Percentiles rank a stretch among this genome's conserved stretches.
Evolutionary conservation across 2,888 invertebrate genomes (phyloP).

Genomic region (Lysandra coridon): DNA sequence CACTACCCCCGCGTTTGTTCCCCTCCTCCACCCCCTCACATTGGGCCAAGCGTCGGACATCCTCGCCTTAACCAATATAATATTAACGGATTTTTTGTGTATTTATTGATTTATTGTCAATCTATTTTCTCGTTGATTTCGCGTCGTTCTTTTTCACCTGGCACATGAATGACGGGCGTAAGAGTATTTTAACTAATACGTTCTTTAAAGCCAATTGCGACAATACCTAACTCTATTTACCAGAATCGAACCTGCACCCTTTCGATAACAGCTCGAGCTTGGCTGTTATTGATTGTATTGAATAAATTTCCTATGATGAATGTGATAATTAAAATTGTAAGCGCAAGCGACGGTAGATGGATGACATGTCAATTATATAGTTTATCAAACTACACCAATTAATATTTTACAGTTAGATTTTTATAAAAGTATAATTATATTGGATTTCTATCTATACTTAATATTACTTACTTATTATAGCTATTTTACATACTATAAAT

Average conservation of each 20-base stretch:
- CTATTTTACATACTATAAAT: too few species aligned
- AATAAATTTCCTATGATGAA: conserved; percentile 27
- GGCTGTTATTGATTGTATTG: neutral
- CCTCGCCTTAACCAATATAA: too few species aligned
- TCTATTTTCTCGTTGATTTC: too few species aligned
- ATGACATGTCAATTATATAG: neutral
- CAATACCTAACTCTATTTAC: neutral
- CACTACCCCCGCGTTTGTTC: too few species aligned
- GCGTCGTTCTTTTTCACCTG: too few species aligned
- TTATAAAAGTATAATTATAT: neutral
- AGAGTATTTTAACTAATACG: neutral
- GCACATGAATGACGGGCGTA: too few species aligned
- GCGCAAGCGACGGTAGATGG: neutral
- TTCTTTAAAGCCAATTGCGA: too few species aligned
- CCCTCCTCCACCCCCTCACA: too few species aligned
- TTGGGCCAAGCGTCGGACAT: too few species aligned
- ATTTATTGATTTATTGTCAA: too few species aligned
- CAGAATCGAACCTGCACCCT: neutral
- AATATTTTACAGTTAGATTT: neutral
- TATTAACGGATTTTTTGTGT: too few species aligned
- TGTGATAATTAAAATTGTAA: conserved; percentile 3
- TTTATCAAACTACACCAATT: neutral
- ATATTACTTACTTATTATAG: too few species aligned
- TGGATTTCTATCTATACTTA: neutral
- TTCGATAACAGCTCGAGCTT: neutral